Evolutionary conservation across 2,888 invertebrate species (phyloP).

Genomic region (Drosophila tripunctata): DNA sequence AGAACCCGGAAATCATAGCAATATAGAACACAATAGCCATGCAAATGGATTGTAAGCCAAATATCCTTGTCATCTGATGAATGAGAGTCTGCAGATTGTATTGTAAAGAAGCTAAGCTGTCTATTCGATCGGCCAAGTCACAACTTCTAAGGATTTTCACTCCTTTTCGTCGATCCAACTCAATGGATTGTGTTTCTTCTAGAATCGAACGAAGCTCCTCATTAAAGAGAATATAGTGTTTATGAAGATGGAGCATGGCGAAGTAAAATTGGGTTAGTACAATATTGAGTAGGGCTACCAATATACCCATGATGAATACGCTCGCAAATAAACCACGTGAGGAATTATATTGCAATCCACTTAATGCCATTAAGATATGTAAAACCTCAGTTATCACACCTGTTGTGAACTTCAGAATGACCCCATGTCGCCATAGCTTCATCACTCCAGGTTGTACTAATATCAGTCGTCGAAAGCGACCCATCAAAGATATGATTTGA

Average conservation of each 20-base stretch:
- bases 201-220: constrained; percentile 41
- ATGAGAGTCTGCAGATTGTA: constrained; percentile 23
- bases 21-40: not conserved
- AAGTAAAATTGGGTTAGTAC: constrained; percentile 48
- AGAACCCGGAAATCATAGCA: not conserved
- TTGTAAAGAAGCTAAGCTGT: constrained; percentile 43
- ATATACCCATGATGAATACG: not conserved
- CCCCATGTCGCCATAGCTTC: constrained; percentile 33
- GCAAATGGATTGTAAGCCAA: constrained; percentile 36
- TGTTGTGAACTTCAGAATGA: constrained; percentile 36
- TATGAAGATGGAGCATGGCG: constrained; percentile 37
- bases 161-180: not conserved
- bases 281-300: constrained; percentile 40
- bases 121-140: constrained; percentile 52
- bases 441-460: constrained; percentile 37
- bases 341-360: not conserved
- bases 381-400: constrained; percentile 1
- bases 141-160: constrained; percentile 31
- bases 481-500: constrained; percentile 26
- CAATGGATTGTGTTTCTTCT: constrained; percentile 11
- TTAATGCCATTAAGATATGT: not conserved
- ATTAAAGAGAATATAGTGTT: constrained; percentile 54
- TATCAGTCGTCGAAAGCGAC: constrained; percentile 2
- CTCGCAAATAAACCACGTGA: not conserved
- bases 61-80: constrained; percentile 16